Evolutionary conservation across 2,888 invertebrate species (phyloP), one percentile per base, ranked within the genome.

Genomic region (Mycalesis mineus): DNA sequence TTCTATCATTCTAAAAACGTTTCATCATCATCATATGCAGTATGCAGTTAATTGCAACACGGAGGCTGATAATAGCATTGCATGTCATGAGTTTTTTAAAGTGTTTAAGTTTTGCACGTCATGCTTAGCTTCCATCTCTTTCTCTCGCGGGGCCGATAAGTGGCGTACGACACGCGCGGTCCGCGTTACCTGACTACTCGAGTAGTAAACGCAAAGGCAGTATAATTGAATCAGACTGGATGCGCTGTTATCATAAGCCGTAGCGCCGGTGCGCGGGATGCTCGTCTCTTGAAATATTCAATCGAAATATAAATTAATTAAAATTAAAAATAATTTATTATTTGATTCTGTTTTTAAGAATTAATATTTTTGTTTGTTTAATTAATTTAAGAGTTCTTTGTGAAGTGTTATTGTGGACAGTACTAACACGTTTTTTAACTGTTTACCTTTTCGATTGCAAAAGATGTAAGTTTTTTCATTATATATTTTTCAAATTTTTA

Each of bases 231-330:
- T 60, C 60, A 60, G 56, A 49, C 58, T 53, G 33, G 53, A 63
- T 51, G 60, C 64, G 64, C 60, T 66, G 44, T 84, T 82, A 80
- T 82, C 82, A 80, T 76, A 75, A 78, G 67, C 71, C 76, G 77
- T 68, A 75, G 68, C 66, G 68, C 66, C 68, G 69, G 65, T 67
- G 68, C 29, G 60, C 63, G 57, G 73, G 61, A 65, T 76, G 78
- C 76, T 69, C 75, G 79, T 73, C 71, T 64, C 68, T 33, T 29
- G 9, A 11, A 13, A 49, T 0, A 17, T 48, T 22, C 4, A 49
- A 15, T 14, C 5, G 6, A 17, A 50, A 17, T 40, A 50, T 15
- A 11, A 48, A 17, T 36, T 33, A 13, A 22, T 15, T 29, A 28
- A 7, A 22, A 40, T 9, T 14, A 29, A 15, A 40, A 29, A 9